Conservation (phyloP, 1,140 invertebrate genomes). For the Hermetia illucens region DNA sequence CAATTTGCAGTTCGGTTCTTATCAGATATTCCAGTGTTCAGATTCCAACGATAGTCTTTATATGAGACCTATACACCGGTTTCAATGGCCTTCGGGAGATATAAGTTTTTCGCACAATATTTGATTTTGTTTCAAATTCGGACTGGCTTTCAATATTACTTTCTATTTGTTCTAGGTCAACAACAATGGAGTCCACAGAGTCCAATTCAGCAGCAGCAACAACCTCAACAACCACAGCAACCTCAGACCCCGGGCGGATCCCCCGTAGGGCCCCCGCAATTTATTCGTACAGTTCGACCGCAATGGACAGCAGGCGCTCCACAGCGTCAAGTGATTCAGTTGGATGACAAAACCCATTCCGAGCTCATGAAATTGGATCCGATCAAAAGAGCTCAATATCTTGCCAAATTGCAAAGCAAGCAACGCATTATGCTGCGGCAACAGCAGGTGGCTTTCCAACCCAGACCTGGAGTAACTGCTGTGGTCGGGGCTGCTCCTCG, state of each 20-base stretch:
- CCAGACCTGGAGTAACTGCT: slow-evolving; percentile 35
- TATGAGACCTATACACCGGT: too few species aligned
- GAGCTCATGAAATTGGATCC: slow-evolving; percentile 60
- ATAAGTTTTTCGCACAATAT: too few species aligned
- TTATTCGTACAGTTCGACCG: slow-evolving; percentile 15
- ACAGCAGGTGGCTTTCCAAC: slow-evolving; percentile 32
- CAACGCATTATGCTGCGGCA: slow-evolving; percentile 38
- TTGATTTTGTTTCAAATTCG: not conserved
- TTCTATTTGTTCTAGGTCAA: too few species aligned
- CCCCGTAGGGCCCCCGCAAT: not conserved
- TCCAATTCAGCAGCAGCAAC: slow-evolving; percentile 14
- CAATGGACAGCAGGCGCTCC: slow-evolving; percentile 29
- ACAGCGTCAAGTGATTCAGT: slow-evolving; percentile 51
- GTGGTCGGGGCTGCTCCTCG: slow-evolving; percentile 26
- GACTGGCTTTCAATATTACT: not conserved
- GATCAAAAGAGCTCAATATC: slow-evolving; percentile 58
- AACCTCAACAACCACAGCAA: slow-evolving; percentile 12
- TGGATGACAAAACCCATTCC: slow-evolving; percentile 68
- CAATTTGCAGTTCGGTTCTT: too few species aligned
- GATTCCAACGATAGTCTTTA: too few species aligned
- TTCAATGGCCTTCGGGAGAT: too few species aligned
- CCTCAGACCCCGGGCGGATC: not conserved
- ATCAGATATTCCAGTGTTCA: too few species aligned
- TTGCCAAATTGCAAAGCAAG: slow-evolving; percentile 51
- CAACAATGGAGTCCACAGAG: slow-evolving; percentile 2